phyloP scores from a whole-genome alignment of 2,888 invertebrate species.

The Perdita meconis region DNA sequence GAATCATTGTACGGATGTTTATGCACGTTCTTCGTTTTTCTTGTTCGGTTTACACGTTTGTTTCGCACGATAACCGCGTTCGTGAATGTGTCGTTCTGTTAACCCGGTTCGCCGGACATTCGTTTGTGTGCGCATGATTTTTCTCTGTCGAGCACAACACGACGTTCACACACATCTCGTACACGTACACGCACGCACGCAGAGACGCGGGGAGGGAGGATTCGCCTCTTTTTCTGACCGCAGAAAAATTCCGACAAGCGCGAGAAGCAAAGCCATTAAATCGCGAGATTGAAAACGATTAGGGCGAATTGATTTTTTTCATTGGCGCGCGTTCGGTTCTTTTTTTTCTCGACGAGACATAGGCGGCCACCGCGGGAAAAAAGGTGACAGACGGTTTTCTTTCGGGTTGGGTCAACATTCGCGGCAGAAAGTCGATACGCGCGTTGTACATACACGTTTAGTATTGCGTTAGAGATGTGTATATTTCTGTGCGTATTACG shows the following conservation, averaged over 20 bases:
- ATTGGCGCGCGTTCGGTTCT: constrained; percentile 14
- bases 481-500: constrained; percentile 14
- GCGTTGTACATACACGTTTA: constrained; percentile 53
- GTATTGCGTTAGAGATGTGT: constrained; percentile 14
- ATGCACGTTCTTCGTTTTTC: constrained; percentile 58
- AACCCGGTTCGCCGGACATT: constrained; percentile 27
- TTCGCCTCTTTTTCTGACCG: too few relatives aligned
- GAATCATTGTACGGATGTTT: constrained; percentile 42
- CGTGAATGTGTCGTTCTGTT: constrained; percentile 60
- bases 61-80: constrained; percentile 45
- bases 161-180: not conserved
- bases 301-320: constrained; percentile 13
- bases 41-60: constrained; percentile 56
- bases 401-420: constrained; percentile 45
- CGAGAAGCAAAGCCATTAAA: not conserved
- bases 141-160: constrained; percentile 2
- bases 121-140: not conserved
- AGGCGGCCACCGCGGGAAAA: not conserved
- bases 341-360: constrained; percentile 16
- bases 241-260: constrained; percentile 7
- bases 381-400: constrained; percentile 5
- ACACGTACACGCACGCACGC: not conserved
- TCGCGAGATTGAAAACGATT: constrained; percentile 17
- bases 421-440: constrained; percentile 46
- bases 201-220: too few relatives aligned